Evolutionary conservation across 1,140 invertebrate species (phyloP).

Genomic region (Drosophila triauraria): DNA sequence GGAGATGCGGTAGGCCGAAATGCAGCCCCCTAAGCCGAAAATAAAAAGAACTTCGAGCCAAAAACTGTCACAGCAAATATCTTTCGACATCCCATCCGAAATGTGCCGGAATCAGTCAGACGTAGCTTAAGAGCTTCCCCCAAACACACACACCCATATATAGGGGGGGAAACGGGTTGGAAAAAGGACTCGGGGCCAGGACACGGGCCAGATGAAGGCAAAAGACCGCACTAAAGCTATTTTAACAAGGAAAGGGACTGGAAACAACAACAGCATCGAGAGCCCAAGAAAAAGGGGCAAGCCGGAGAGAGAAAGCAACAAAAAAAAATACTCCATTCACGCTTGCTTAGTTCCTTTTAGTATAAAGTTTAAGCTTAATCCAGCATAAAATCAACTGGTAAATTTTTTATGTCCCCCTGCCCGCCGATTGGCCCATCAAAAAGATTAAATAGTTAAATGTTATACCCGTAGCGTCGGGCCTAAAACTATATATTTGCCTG

Average conservation of each 20-base stretch:
- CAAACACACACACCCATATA: slow-evolving; percentile 20
- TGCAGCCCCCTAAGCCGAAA: slow-evolving; percentile 15
- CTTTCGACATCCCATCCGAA: slow-evolving; percentile 55
- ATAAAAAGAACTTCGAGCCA: slow-evolving; percentile 17
- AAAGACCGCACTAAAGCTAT: slow-evolving; percentile 70
- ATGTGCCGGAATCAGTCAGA: slow-evolving; percentile 74
- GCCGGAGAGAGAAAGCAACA: background rate
- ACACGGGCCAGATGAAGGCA: slow-evolving; percentile 50
- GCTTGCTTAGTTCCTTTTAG: slow-evolving; percentile 83
- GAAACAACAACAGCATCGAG: slow-evolving; percentile 49
- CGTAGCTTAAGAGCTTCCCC: slow-evolving; percentile 56
- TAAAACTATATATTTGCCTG: slow-evolving; percentile 57
- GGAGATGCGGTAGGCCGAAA: slow-evolving; percentile 20
- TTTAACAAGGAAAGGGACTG: slow-evolving; percentile 80
- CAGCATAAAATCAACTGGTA: slow-evolving; percentile 84
- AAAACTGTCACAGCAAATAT: slow-evolving; percentile 78
- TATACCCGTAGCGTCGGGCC: slow-evolving; percentile 47
- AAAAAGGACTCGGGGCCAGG: slow-evolving; percentile 50
- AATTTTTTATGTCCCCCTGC: slow-evolving; percentile 76
- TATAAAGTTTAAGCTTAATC: slow-evolving; percentile 84
- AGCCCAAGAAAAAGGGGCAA: slow-evolving; percentile 16
- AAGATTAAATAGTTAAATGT: slow-evolving; percentile 80
- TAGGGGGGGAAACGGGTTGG: slow-evolving; percentile 7
- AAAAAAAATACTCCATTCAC: slow-evolving; percentile 73
- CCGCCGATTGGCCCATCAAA: slow-evolving; percentile 38